Conservation (phyloP, 1,140 invertebrate species). For the Fopius arisanus region DNA sequence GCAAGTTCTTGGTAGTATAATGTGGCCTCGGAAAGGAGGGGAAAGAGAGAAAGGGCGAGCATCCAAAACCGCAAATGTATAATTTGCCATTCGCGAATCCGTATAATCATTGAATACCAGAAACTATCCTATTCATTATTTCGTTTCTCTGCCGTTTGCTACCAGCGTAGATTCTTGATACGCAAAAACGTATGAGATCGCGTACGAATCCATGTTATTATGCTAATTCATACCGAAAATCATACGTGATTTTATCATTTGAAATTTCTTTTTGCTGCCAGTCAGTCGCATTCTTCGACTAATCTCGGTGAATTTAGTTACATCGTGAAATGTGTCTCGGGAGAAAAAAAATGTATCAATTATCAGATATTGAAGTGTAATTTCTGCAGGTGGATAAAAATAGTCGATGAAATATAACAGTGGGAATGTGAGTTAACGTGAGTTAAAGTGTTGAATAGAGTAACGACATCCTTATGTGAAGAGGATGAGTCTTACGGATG, state of each 20-base stretch:
- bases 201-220: conserved; percentile 62
- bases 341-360: too few species aligned
- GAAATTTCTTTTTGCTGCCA: not conserved
- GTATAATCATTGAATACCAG: conserved; percentile 65
- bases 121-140: conserved; percentile 66
- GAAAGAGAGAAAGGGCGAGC: conserved; percentile 21
- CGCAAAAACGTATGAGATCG: conserved; percentile 45
- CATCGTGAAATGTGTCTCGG: not conserved
- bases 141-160: conserved; percentile 62
- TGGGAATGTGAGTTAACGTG: not conserved
- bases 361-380: too few species aligned
- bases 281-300: not conserved
- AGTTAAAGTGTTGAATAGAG: not conserved
- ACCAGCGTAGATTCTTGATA: conserved; percentile 43
- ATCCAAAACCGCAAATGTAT: conserved; percentile 60
- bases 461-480: not conserved
- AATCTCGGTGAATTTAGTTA: not conserved
- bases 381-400: not conserved
- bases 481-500: not conserved
- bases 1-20: conserved; percentile 43
- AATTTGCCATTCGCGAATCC: conserved; percentile 60
- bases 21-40: conserved; percentile 11
- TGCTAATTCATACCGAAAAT: conserved; percentile 61
- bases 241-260: conserved; percentile 42
- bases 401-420: too few species aligned